A percentile compares a stretch with the other conserved stretches of the same genome.
Evolutionary conservation across 1,140 invertebrate genomes (phyloP).

Genomic region (Trichonephila clavipes): DNA sequence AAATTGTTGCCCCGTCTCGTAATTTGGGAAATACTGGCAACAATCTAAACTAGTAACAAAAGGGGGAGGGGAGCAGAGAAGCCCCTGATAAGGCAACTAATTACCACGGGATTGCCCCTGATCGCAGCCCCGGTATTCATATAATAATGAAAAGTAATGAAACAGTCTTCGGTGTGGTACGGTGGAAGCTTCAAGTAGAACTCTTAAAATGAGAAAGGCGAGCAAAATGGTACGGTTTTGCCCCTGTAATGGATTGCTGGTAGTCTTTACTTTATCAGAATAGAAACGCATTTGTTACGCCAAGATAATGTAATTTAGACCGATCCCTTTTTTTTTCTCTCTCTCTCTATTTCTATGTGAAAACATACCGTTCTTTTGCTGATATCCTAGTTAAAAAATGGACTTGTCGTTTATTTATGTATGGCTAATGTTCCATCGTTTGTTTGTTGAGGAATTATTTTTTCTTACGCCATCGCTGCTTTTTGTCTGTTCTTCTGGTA

Average conservation of each 20-base stretch:
- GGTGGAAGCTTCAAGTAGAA: background rate
- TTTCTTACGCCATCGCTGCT: background rate
- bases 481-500: background rate
- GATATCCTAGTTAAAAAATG: slow-evolving; percentile 38
- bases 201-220: background rate
- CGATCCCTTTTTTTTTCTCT: background rate
- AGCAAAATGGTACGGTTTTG: background rate
- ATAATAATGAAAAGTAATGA: slow-evolving; percentile 67
- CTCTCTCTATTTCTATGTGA: background rate
- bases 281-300: slow-evolving; percentile 3
- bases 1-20: slow-evolving; percentile 43
- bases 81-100: slow-evolving; percentile 56
- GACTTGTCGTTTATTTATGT: slow-evolving; percentile 38
- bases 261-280: slow-evolving; percentile 20
- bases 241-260: slow-evolving; percentile 49
- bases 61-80: background rate
- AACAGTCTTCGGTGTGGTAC: background rate
- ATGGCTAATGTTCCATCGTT: slow-evolving; percentile 21
- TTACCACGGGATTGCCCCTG: slow-evolving; percentile 40
- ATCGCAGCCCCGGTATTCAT: slow-evolving; percentile 47
- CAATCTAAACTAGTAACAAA: slow-evolving; percentile 26
- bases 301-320: slow-evolving; percentile 28
- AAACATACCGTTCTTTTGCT: background rate
- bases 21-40: slow-evolving; percentile 26
- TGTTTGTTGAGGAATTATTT: background rate